Conservation (phyloP, 2,888 invertebrate species). For the Acanthosepion pharaonis region DNA sequence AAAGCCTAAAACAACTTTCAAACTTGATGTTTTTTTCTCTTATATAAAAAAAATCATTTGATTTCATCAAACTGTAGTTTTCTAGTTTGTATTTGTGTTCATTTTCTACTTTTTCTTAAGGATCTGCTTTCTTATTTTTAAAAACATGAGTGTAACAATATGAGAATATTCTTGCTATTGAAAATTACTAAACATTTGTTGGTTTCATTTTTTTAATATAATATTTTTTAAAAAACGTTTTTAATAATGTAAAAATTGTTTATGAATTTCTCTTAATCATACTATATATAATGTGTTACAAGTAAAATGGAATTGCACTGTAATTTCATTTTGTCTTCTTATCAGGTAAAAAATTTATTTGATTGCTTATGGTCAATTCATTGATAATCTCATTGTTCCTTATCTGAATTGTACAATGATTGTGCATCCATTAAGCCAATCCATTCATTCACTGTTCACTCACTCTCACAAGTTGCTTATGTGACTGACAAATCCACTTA, state of each 20-base stretch:
- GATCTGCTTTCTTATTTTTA: no score
- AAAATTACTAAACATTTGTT: no score
- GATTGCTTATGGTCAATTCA: neutral
- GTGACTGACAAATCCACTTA: neutral
- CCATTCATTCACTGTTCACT: neutral
- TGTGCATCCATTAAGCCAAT: slow-evolving; percentile 2
- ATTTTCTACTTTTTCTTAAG: no score
- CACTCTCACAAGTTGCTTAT: slow-evolving; percentile 1
- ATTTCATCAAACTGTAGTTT: no score
- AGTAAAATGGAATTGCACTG: neutral
- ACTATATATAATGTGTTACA: neutral
- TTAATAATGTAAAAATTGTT: neutral
- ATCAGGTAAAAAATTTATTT: neutral
- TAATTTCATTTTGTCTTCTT: neutral
- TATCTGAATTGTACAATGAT: neutral
- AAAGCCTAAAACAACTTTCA: no score
- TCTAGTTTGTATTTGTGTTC: no score
- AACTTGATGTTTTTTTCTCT: no score
- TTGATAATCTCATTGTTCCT: neutral
- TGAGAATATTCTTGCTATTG: no score
- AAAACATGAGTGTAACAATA: no score
- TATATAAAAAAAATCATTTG: no score
- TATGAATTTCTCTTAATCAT: neutral
- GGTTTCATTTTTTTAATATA: no score
- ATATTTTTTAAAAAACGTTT: no score